Evolutionary conservation across 2,888 invertebrate genomes (phyloP).

Genomic region (Caenorhabditis uteleia): DNA sequence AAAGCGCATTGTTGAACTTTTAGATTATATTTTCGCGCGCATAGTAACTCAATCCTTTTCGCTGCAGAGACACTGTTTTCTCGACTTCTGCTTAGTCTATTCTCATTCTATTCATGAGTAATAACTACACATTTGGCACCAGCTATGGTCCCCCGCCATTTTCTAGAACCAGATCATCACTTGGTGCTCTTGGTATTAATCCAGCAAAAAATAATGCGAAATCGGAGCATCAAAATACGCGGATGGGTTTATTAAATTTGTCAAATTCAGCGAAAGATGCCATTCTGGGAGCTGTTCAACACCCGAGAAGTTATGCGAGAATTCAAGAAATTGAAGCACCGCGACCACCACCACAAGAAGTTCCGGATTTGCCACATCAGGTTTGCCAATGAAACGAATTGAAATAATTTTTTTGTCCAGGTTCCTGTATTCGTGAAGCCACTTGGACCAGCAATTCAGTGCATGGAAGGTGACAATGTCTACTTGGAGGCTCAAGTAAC

Average conservation of each 20-base stretch:
- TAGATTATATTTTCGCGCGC: conserved; percentile 27
- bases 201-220: not conserved
- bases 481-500: conserved; percentile 72
- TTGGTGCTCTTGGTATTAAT: not conserved
- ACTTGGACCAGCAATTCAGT: conserved; percentile 55
- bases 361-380: conserved; percentile 56
- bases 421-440: conserved; percentile 62
- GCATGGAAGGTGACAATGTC: conserved; percentile 72
- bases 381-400: conserved; percentile 10
- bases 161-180: conserved; percentile 16
- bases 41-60: conserved; percentile 4
- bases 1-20: conserved; percentile 42
- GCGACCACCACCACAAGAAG: conserved; percentile 55
- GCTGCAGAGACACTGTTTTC: too few species aligned
- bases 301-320: conserved; percentile 60
- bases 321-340: conserved; percentile 67
- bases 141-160: conserved; percentile 37
- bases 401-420: conserved; percentile 21
- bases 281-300: conserved; percentile 61
- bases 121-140: conserved; percentile 18
- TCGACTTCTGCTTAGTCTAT: too few species aligned
- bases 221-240: conserved; percentile 5
- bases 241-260: conserved; percentile 46
- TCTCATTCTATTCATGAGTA: conserved; percentile 9
- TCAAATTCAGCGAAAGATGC: conserved; percentile 62